Evolutionary conservation across 1,140 invertebrate species (phyloP), one percentile per base, ranked within the genome.

Genomic region (Drosophila lowei): DNA sequence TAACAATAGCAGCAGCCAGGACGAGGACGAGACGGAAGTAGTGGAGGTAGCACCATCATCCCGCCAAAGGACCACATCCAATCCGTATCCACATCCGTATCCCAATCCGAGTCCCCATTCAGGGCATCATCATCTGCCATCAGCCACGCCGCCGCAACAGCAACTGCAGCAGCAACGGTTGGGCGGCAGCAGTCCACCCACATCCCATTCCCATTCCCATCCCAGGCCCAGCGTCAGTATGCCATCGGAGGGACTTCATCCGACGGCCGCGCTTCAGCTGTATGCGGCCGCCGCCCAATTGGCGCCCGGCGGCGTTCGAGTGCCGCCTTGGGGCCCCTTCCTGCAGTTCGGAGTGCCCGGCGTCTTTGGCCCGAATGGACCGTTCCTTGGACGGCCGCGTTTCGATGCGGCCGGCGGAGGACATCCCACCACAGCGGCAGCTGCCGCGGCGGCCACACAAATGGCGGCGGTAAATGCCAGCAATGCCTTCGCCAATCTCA

Each of bases 271-370:
- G 23, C 64, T 93, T 81, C 93, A 93, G 89, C 84, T 93, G 48
- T 93, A 93, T 73, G 93, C 93, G 78, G 93, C 93, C 74, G 93
- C 93, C 75, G 93, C 93, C 47, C 92, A 92, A 72, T 79, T 93
- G 71, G 93, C 92, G 15, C 93, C 93, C 61, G 90, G 93, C 65
- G 91, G 92, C 11, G 92, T 93, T 34, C 90, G 93, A 0, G 93
- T 93, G 3, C 91, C 91, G 46, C 89, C 93, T n/a, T 86, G 92
- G 71, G 83, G 83, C 7, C 92, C 93, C 23, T 93, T 93, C 67
- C 79, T 93, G 44, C 93, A 93, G 28, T 93, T 93, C 77, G 93
- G 93, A 21, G 92, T 93, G 7, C 93, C 93, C 3, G 92, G 89
- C 28, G 90, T 91, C 9, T 91, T 91, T 46, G 90, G 89, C 0